Conservation (phyloP, 1,140 invertebrate species). For the Drosophila pachea region DNA sequence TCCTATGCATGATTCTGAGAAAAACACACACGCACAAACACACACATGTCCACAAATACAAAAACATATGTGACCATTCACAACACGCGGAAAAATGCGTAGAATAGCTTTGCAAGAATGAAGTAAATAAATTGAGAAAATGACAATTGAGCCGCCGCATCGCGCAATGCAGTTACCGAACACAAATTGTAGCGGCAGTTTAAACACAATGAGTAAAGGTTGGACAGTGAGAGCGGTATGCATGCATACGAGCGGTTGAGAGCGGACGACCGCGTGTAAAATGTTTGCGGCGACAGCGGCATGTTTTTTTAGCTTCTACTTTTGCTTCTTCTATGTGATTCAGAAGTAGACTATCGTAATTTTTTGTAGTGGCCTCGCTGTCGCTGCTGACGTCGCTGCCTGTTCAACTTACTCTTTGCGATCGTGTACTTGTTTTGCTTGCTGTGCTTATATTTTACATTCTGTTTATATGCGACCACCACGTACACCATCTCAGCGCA, state of each 20-base stretch:
- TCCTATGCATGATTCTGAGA: neutral
- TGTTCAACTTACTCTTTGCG: slow-evolving; percentile 61
- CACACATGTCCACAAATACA: slow-evolving; percentile 2
- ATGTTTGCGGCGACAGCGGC: slow-evolving; percentile 50
- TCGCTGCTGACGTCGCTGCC: slow-evolving; percentile 18
- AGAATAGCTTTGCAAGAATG: slow-evolving; percentile 44
- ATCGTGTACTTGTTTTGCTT: slow-evolving; percentile 70
- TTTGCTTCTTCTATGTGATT: slow-evolving; percentile 50
- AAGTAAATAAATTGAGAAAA: slow-evolving; percentile 37
- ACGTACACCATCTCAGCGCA: slow-evolving; percentile 62
- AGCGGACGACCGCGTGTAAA: slow-evolving; percentile 50
- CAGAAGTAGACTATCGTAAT: slow-evolving; percentile 50
- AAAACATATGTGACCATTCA: slow-evolving; percentile 26
- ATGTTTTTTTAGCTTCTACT: slow-evolving; percentile 57
- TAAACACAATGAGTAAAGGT: slow-evolving; percentile 11
- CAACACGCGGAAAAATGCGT: slow-evolving; percentile 44
- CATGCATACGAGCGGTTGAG: neutral
- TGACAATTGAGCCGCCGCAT: slow-evolving; percentile 11
- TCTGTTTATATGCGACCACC: slow-evolving; percentile 56
- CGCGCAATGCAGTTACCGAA: slow-evolving; percentile 35
- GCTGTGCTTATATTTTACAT: slow-evolving; percentile 48
- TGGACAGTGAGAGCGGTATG: slow-evolving; percentile 12
- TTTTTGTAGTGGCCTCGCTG: slow-evolving; percentile 23
- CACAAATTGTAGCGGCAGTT: slow-evolving; percentile 25
- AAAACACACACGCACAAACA: slow-evolving; percentile 7